Base-by-base conservation (phyloP, 2,113 vertebrate genomes). In the Clupea harengus region DNA sequence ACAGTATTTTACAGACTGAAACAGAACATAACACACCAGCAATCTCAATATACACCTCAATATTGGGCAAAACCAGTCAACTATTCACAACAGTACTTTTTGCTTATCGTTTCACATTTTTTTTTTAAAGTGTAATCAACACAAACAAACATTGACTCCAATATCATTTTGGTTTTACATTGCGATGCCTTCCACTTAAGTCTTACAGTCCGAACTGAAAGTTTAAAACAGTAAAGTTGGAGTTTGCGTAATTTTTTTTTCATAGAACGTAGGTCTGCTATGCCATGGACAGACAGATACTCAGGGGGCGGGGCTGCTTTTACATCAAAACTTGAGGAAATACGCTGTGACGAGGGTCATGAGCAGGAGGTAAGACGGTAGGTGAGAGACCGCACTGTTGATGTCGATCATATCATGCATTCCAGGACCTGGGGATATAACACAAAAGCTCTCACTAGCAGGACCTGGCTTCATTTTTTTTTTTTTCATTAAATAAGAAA, bases 271-370 rank as follows among this genome's bases (percentile, higher is more conserved):
- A 89, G 87, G 88, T 95, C 96, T 97, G 96, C 93, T 92, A 92
- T 92, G 91, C 91, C 89, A 93, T 89, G 85, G 89, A 88, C 57
- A 85, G 81, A 87, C 88, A 86, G 87, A 64, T 28, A 17, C 20
- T 93, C 93, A 91, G 89, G 93, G 94, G 95, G 94, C 93, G 81
- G 81, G 90, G 44, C 90, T 89, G 92, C 92, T 94, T 94, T 96
- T 95, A 84, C 90, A 96, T 98, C 97, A 99, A 98, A 98, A 98
- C 95, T 96, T 95, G 94, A 97, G 93, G 92, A 98, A 94, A 94
- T 96, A 93, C 92, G 95, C 91, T 88, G 94, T 93, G 47, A 96
- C 93, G 87, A 97, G 93, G 90, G 95, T 92, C 91, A 96, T 94
- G 92, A 96, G 95, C 89, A 96, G 95, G 89, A 95, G 84, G 28